Conservation (phyloP, 2,888 invertebrate genomes). For the Plebejus melissa region DNA sequence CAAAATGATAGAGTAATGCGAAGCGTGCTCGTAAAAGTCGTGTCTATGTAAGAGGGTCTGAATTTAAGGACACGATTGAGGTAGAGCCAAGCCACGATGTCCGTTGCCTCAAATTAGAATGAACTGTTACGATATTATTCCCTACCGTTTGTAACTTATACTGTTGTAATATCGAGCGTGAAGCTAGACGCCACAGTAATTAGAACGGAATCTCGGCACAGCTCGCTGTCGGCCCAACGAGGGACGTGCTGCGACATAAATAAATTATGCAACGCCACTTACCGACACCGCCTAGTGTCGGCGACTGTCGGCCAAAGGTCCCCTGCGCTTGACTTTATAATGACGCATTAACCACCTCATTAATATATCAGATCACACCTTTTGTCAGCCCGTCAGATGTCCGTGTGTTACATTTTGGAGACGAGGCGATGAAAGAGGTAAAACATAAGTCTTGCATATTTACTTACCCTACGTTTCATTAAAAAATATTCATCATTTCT, state of each 20-base stretch:
- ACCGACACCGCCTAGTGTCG: slow-evolving; percentile 45
- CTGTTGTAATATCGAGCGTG: slow-evolving; percentile 11
- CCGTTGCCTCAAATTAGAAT: not conserved
- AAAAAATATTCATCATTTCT: no score
- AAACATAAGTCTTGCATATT: not conserved
- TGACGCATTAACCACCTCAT: slow-evolving; percentile 39
- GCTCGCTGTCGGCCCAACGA: slow-evolving; percentile 47
- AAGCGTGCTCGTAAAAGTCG: no score
- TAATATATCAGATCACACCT: slow-evolving; percentile 27
- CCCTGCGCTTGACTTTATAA: slow-evolving; percentile 37
- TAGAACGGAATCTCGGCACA: slow-evolving; percentile 44
- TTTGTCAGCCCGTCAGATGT: slow-evolving; percentile 26
- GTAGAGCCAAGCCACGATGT: no score
- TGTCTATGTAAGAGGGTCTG: no score
- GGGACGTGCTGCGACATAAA: slow-evolving; percentile 72
- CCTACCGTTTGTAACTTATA: not conserved
- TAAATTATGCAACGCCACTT: slow-evolving; percentile 72
- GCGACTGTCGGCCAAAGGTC: slow-evolving; percentile 29
- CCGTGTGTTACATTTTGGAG: not conserved
- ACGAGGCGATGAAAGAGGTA: not conserved
- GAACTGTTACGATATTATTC: not conserved
- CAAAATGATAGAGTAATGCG: no score
- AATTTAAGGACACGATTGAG: no score
- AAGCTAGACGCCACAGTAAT: slow-evolving; percentile 43
- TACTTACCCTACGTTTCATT: no score